Percentiles rank a stretch among this genome's conserved stretches.
Conservation (phyloP, 2,797 vertebrate genomes). For the Geotria australis region DNA sequence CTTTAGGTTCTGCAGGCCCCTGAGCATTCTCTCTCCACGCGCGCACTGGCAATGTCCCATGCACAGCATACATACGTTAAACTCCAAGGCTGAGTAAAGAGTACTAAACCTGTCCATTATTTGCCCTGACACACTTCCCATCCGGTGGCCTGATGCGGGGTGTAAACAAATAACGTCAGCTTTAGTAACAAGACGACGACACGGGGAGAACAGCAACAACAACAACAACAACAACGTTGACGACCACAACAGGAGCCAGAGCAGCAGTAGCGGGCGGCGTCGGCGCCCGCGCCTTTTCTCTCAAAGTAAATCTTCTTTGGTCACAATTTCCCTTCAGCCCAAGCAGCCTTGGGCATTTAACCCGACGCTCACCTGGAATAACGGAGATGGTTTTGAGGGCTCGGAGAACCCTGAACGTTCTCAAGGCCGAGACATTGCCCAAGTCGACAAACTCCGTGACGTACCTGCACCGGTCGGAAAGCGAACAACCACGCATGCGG, state of each 20-base stretch:
- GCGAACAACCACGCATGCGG: neutral
- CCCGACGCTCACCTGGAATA: constrained; percentile 93
- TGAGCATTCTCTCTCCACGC: too few species aligned
- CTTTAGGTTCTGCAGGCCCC: too few species aligned
- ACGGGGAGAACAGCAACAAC: constrained; percentile 5
- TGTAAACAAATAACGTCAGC: constrained; percentile 7
- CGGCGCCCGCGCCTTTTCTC: too few species aligned
- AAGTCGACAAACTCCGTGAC: constrained; percentile 99
- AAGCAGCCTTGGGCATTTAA: constrained; percentile 17
- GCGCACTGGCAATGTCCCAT: neutral
- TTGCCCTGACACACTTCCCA: neutral
- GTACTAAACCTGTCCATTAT: neutral
- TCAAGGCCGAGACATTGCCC: constrained; percentile 99
- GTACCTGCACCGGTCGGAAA: constrained; percentile 59
- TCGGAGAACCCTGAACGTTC: constrained; percentile 99
- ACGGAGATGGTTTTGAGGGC: constrained; percentile 99
- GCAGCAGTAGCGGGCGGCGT: too few species aligned
- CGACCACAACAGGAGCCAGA: constrained; percentile 2
- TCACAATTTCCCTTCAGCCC: too few species aligned
- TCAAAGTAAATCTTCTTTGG: too few species aligned
- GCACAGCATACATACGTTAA: neutral
- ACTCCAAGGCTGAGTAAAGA: neutral
- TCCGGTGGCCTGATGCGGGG: neutral
- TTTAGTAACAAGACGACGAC: constrained; percentile 1
- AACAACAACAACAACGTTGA: constrained; percentile 7